Percentiles rank a stretch among this genome's conserved stretches.
Evolutionary conservation across 2,797 vertebrate genomes (phyloP).

Genomic region (Spizella passerina): DNA sequence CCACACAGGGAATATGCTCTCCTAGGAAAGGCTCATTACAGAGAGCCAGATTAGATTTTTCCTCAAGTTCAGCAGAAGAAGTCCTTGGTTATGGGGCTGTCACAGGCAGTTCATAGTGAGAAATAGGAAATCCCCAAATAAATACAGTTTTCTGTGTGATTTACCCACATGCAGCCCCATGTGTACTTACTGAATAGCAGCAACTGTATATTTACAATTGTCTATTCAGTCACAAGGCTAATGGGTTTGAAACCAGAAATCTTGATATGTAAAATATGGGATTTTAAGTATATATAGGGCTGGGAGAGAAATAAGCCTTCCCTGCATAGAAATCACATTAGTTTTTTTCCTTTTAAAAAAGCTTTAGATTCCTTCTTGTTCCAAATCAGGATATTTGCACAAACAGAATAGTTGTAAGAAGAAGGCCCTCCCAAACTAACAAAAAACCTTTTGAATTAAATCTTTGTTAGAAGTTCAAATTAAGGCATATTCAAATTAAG

Average conservation of each 20-base stretch:
- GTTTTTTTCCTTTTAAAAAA: not conserved
- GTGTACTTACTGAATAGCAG: not conserved
- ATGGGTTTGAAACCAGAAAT: not conserved
- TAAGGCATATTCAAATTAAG: too few relatives aligned
- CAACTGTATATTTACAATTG: not conserved
- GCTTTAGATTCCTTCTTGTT: not conserved
- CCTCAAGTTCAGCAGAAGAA: not conserved
- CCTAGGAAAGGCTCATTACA: not conserved
- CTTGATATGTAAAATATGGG: not conserved
- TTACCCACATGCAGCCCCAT: not conserved
- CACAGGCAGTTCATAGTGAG: not conserved
- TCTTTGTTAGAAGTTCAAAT: not conserved
- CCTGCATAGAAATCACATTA: not conserved
- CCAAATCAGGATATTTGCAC: not conserved
- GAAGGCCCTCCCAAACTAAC: not conserved
- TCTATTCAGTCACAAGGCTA: not conserved
- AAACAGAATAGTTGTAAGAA: not conserved
- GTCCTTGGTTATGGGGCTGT: fast-evolving
- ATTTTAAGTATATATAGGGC: not conserved
- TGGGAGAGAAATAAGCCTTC: not conserved
- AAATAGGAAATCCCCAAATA: not conserved
- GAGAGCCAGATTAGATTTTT: not conserved
- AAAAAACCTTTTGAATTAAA: not conserved
- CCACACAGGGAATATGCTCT: fast-evolving
- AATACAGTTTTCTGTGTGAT: not conserved